phyloP scores from a whole-genome alignment of 1,140 invertebrate genomes.

The Euwallacea similis region DNA sequence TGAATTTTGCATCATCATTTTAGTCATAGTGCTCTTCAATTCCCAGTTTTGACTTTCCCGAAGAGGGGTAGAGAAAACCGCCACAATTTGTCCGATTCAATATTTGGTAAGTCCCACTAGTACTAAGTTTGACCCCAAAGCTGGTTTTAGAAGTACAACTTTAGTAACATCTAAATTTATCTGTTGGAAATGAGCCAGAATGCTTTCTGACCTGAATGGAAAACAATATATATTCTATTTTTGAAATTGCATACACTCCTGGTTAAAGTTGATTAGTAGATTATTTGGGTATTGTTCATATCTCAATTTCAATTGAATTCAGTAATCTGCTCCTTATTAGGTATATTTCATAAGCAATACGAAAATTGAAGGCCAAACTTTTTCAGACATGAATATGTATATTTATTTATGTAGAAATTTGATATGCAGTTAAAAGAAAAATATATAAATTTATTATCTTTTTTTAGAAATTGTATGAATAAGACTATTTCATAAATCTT shows the following conservation, averaged over 20 bases:
- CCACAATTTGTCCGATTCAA: neutral
- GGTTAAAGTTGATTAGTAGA: neutral
- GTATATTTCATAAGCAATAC: no score
- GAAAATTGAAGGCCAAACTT: no score
- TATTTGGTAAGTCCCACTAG: neutral
- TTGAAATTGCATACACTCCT: conserved; percentile 23
- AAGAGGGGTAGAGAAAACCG: neutral
- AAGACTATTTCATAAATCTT: no score
- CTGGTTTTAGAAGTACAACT: neutral
- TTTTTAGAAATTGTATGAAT: no score
- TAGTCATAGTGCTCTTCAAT: neutral
- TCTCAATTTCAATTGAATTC: no score
- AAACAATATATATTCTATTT: conserved; percentile 34
- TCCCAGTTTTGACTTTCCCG: neutral
- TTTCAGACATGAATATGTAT: no score
- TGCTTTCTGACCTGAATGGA: conserved; percentile 33
- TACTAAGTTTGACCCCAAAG: neutral
- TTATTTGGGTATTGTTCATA: no score
- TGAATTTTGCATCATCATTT: neutral
- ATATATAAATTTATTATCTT: no score
- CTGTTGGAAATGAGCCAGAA: conserved; percentile 44
- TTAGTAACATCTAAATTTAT: conserved; percentile 42
- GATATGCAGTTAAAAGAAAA: no score
- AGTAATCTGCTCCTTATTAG: no score
- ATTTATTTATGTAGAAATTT: no score